Conservation (phyloP, 2,113 vertebrate genomes). For the Suncus etruscus region DNA sequence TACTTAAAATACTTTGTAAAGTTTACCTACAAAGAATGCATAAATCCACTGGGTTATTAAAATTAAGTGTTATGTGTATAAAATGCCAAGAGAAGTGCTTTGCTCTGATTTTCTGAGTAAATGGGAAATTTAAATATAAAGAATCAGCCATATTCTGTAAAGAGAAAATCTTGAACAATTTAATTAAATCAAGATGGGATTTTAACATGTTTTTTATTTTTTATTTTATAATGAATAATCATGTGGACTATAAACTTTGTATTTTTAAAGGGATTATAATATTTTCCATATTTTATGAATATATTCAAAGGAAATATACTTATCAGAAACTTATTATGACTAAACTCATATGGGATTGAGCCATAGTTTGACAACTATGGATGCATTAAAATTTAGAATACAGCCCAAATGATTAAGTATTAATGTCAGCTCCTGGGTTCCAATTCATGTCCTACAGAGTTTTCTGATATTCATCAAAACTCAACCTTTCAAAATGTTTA, state of each 20-base stretch:
- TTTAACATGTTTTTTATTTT: constrained; percentile 57
- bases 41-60: constrained; percentile 59
- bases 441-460: constrained; percentile 9
- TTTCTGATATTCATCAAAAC: constrained; percentile 50
- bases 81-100: constrained; percentile 54
- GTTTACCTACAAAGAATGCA: constrained; percentile 32
- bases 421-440: constrained; percentile 31
- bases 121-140: constrained; percentile 46
- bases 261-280: constrained; percentile 58
- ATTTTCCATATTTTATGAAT: constrained; percentile 45
- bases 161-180: constrained; percentile 63
- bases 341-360: constrained; percentile 24
- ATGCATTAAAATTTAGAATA: constrained; percentile 18
- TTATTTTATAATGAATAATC: constrained; percentile 43
- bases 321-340: constrained; percentile 36
- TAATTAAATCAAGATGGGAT: constrained; percentile 52
- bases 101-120: constrained; percentile 37
- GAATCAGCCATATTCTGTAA: constrained; percentile 32
- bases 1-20: constrained; percentile 61
- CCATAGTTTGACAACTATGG: constrained; percentile 44
- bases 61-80: constrained; percentile 36
- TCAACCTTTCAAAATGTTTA: constrained; percentile 23
- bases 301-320: neutral
- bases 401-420: constrained; percentile 42
- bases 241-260: neutral